These are phyloP conservation scores for Oreotragus oreotragus DNA, from an alignment of 2,113 vertebrate genomes.

Conservation along the genomic window DNA sequence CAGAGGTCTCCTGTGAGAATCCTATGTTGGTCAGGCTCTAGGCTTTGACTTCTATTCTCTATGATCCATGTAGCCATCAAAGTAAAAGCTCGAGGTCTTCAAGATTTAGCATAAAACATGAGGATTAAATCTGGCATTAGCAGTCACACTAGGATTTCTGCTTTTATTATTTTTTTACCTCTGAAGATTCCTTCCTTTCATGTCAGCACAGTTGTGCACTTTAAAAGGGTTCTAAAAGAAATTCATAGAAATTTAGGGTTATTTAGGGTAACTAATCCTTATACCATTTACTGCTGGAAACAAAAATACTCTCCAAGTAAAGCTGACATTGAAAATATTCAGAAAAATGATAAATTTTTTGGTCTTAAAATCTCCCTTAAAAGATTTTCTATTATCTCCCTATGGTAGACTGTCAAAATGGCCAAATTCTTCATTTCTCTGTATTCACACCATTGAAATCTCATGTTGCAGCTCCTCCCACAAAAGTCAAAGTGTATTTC, in stretches of 20 bases:
- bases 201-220: neutral
- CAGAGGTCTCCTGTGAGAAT: neutral
- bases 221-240: conserved; percentile 8
- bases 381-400: neutral
- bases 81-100: neutral
- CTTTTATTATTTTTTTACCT: neutral
- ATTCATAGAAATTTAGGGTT: neutral
- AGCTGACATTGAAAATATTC: neutral
- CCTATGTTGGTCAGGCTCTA: neutral
- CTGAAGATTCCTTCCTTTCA: neutral
- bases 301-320: conserved; percentile 20
- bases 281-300: neutral
- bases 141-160: neutral
- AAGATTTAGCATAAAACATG: neutral
- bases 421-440: neutral
- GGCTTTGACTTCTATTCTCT: neutral
- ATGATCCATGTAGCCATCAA: neutral
- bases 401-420: neutral
- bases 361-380: neutral
- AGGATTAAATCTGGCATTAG: neutral
- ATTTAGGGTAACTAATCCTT: neutral
- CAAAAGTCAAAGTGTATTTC: neutral
- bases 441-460: neutral
- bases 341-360: neutral
- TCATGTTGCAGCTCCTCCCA: neutral